Evolutionary conservation across 2,113 vertebrate genomes (phyloP).

Genomic region (Mustelus asterias): DNA sequence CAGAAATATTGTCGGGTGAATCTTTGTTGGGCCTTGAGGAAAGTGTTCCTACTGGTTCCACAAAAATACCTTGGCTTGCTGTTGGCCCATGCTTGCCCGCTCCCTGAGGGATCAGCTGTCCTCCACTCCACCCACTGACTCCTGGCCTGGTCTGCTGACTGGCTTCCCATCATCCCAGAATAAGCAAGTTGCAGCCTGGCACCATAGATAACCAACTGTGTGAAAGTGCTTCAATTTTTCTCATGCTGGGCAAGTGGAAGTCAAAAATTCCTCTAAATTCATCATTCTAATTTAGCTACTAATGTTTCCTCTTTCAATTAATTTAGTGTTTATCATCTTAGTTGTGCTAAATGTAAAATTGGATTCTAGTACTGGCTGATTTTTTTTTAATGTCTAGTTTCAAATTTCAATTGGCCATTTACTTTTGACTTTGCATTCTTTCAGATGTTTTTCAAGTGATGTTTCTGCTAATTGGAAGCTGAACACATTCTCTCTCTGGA

Average conservation of each 20-base stretch:
- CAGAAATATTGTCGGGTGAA: not conserved
- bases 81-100: not conserved
- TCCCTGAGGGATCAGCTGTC: not conserved
- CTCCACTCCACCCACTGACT: not conserved
- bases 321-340: not conserved
- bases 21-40: not conserved
- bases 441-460: not conserved
- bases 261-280: not conserved
- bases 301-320: not conserved
- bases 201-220: not conserved
- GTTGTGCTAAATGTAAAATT: not conserved
- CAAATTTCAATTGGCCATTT: not conserved
- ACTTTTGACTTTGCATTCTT: not conserved
- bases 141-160: not conserved
- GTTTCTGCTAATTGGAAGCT: not conserved
- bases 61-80: not conserved
- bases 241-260: not conserved
- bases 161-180: not conserved
- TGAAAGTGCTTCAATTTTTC: not conserved
- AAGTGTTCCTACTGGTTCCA: not conserved
- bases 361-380: not conserved
- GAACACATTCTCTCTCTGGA: not conserved
- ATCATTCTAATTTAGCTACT: not conserved
- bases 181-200: not conserved
- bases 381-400: not conserved